A percentile compares a stretch with the other conserved stretches of the same genome.
These are phyloP conservation scores for Anseranas semipalmata DNA, from an alignment of 2,113 vertebrate genomes.

Conservation along the genomic window DNA sequence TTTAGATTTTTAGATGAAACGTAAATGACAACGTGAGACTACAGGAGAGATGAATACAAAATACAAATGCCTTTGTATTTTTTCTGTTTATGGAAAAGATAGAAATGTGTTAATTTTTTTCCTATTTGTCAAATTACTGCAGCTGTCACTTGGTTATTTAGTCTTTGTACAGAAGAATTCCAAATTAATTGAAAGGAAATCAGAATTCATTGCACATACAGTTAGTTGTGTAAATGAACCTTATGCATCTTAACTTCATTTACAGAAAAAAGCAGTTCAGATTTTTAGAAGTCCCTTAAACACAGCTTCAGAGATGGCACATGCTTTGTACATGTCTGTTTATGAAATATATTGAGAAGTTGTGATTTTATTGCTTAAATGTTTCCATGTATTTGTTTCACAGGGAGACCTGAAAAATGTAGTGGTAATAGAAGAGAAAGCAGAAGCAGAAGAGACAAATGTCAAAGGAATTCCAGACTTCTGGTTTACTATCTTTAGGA, in stretches of 20 bases:
- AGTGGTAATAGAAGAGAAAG: constrained; percentile 87
- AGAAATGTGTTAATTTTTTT: not conserved
- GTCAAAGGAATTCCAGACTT: constrained; percentile 95
- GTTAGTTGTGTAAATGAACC: not conserved
- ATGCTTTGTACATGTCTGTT: not conserved
- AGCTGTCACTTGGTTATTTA: not conserved
- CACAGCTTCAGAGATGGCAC: not conserved
- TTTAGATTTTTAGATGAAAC: not conserved
- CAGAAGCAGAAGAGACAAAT: constrained; percentile 81
- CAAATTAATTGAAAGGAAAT: not conserved
- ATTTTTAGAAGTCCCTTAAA: not conserved
- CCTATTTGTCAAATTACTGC: not conserved
- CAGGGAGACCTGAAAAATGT: constrained; percentile 92
- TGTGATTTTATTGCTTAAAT: not conserved
- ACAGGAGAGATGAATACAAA: not conserved
- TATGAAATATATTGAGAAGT: not conserved
- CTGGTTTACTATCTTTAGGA: constrained; percentile 97
- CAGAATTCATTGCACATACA: not conserved
- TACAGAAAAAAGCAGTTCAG: not conserved
- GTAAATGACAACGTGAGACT: not conserved
- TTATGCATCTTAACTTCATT: not conserved
- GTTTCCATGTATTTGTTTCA: not conserved
- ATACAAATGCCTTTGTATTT: not conserved
- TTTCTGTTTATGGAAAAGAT: not conserved
- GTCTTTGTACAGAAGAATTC: not conserved